Evolutionary conservation across 2,113 vertebrate genomes (phyloP), one percentile per base, ranked within the genome.

Genomic region (Falco punctatus): DNA sequence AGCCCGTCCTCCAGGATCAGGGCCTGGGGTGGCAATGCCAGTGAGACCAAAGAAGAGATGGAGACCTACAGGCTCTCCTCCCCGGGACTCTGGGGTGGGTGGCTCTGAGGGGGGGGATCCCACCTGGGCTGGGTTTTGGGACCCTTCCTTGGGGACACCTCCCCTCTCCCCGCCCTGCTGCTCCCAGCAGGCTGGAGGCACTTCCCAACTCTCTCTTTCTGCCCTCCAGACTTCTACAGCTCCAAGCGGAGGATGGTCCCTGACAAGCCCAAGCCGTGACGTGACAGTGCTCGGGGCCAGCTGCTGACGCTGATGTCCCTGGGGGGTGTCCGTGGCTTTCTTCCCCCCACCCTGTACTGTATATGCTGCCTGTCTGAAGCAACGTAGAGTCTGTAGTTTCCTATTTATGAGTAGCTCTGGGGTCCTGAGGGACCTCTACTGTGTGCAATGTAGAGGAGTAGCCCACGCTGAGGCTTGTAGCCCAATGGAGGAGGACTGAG

Each of bases 211-310:
- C 13, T 90, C 35, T 87, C 40, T 18, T 92, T 38, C 40, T 93
- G 10, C 95, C 67, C 72, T 95, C 17, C 93, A 99, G 99, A 99
- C 94, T 99, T 99, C 98, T 99, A 99, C 94, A 98, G 98, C 93
- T 95, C 98, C 57, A 99, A 99, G 95, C 83, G 98, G 81, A 98
- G 98, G 96, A 95, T 98, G 0, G 70, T 98, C 66, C 95, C 97
- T 1, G 96, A 95, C 83, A 98, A 98, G 97, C 98, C 98, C 55
- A 98, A 96, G 71, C 98, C 98, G 42, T 99, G 97, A 99, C 35
- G 11, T 1, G 11, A 42, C 12, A 17, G 55, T 13, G 16, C 73
- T 62, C 1, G 4, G 84, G 87, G 55, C 64, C 52, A 65, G 55
- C 82, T 82, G 71, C 44, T 15, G 7, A 42, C 51, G 89, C 86